These are phyloP conservation scores for Potorous gilbertii DNA, from an alignment of 2,797 vertebrate species.

Conservation along the genomic window DNA sequence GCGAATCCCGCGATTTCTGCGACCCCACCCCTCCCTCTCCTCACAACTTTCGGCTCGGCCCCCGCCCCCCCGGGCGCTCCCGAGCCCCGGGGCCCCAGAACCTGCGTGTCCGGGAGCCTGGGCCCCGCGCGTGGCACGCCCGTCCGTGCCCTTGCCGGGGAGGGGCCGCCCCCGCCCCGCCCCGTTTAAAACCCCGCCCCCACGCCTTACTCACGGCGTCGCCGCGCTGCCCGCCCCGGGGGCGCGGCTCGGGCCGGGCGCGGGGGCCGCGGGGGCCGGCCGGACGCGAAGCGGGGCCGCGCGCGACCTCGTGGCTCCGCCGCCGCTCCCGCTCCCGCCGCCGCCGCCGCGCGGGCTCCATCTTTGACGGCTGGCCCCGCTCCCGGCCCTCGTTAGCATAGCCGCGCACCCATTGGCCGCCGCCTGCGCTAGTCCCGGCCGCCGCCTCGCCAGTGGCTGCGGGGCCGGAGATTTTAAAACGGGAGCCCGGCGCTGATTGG, in stretches of 20 bases:
- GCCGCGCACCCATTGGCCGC: constrained; percentile 88
- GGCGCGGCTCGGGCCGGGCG: background rate
- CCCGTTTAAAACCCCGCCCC: constrained; percentile 44
- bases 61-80: too few species aligned
- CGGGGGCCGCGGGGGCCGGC: background rate
- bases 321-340: constrained; percentile 70
- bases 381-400: constrained; percentile 91
- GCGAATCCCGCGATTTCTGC: background rate
- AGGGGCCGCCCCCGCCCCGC: constrained; percentile 33
- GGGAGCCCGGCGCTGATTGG: constrained; percentile 89
- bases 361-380: constrained; percentile 96
- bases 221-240: background rate
- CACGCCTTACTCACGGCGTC: constrained; percentile 67
- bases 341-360: constrained; percentile 93
- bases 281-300: background rate
- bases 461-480: constrained; percentile 89
- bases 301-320: constrained; percentile 78
- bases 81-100: background rate
- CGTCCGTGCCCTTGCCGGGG: background rate
- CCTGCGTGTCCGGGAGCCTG: background rate
- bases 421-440: constrained; percentile 90
- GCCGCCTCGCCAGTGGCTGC: constrained; percentile 87
- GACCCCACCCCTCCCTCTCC: background rate
- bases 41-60: background rate
- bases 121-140: background rate